phyloP scores from a whole-genome alignment of 1,140 invertebrate genomes.

The Plutomurus gul region DNA sequence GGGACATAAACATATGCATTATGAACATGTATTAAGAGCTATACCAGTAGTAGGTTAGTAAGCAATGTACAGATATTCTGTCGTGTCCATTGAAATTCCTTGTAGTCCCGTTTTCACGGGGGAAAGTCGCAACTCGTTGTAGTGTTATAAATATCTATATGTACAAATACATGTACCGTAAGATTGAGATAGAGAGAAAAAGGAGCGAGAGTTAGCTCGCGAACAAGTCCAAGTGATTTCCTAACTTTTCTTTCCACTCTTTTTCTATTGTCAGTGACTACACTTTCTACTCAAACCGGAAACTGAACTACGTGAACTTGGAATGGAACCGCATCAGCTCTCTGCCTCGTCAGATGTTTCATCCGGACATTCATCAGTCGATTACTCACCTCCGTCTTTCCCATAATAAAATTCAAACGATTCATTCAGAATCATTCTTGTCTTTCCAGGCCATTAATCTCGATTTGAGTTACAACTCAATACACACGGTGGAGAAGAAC shows the following conservation, averaged over 20 bases:
- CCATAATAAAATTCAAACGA: constrained; percentile 70
- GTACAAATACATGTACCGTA: not conserved
- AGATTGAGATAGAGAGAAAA: not conserved
- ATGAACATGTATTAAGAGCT: not conserved
- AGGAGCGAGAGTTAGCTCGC: not conserved
- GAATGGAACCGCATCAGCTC: constrained; percentile 78
- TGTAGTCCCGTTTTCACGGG: not conserved
- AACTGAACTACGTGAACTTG: constrained; percentile 80
- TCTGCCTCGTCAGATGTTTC: constrained; percentile 69
- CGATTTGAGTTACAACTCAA: constrained; percentile 50
- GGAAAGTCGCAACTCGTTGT: not conserved
- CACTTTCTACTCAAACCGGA: constrained; percentile 57
- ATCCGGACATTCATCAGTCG: constrained; percentile 70
- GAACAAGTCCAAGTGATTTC: not conserved
- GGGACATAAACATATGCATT: not conserved
- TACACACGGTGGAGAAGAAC: constrained; percentile 44
- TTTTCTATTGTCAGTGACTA: constrained; percentile 41
- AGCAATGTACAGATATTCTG: not conserved
- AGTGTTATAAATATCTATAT: not conserved
- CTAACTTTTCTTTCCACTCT: not conserved
- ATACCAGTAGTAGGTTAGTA: not conserved
- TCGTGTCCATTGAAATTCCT: not conserved
- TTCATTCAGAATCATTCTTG: constrained; percentile 65
- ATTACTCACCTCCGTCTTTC: constrained; percentile 76
- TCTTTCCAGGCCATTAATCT: constrained; percentile 51